phyloP scores from a whole-genome alignment of 2,797 vertebrate species.

The Amniataba percoides region DNA sequence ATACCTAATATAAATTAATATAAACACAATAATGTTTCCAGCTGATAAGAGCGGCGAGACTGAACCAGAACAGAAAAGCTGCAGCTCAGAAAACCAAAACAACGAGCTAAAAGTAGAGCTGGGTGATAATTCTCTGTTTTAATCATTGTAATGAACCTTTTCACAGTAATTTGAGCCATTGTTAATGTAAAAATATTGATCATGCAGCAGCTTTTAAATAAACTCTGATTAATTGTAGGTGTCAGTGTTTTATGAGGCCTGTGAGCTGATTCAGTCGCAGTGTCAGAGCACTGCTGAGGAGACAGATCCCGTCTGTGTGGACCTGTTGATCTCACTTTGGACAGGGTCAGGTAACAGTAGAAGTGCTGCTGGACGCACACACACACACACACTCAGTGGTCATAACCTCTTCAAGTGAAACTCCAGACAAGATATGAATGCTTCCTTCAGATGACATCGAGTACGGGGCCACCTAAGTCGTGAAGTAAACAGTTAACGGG shows the following conservation, averaged over 20 bases:
- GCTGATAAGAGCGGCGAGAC: accelerated
- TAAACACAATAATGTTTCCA: too few species aligned
- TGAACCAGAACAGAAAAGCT: background rate
- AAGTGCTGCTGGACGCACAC: constrained; percentile 42
- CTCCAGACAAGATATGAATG: constrained; percentile 40
- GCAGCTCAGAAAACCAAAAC: background rate
- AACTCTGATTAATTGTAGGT: background rate
- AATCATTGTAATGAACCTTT: background rate
- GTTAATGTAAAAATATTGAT: constrained; percentile 1
- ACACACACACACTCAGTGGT: constrained; percentile 26
- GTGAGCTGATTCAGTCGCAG: constrained; percentile 35
- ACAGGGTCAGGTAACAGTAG: constrained; percentile 67
- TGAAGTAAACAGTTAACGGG: constrained; percentile 20
- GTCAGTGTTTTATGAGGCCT: constrained; percentile 45
- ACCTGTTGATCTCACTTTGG: constrained; percentile 69
- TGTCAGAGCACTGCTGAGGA: constrained; percentile 61
- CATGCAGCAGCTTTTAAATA: background rate
- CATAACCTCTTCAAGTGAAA: constrained; percentile 55
- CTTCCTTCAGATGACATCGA: constrained; percentile 17
- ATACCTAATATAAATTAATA: too few species aligned
- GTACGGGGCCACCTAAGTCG: constrained; percentile 1
- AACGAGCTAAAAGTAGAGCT: background rate
- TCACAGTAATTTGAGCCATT: background rate
- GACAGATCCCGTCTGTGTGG: constrained; percentile 56
- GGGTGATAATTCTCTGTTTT: background rate